These are phyloP conservation scores for Campylomormyrus tamandua DNA, from an alignment of 2,113 vertebrate species.

Conservation along the genomic window DNA sequence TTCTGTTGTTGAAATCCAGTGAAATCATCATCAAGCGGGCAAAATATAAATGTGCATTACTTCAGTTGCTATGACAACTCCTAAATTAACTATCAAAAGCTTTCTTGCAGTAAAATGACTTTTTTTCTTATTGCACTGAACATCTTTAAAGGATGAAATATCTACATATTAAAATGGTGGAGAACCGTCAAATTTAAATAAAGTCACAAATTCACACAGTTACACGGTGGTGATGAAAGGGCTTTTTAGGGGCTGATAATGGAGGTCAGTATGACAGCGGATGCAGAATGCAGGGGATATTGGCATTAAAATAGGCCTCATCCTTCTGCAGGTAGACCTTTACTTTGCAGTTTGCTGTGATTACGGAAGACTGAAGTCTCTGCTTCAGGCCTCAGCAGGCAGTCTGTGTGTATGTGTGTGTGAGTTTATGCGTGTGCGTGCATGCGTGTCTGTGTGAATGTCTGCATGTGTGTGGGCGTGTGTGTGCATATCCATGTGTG, in stretches of 20 bases:
- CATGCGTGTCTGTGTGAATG: neutral
- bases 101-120: conserved; percentile 28
- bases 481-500: neutral
- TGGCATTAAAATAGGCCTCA: neutral
- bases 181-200: neutral
- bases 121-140: conserved; percentile 40
- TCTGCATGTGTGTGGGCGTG: neutral
- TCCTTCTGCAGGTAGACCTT: neutral
- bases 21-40: neutral
- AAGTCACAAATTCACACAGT: neutral
- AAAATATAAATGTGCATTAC: neutral
- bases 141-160: conserved; percentile 31
- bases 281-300: neutral
- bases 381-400: neutral
- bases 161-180: conserved; percentile 35
- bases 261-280: neutral
- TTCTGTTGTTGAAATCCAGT: conserved; percentile 6
- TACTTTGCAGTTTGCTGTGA: neutral
- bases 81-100: conserved; percentile 21
- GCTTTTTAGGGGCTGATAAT: neutral
- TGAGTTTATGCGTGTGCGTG: neutral
- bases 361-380: neutral
- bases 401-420: neutral
- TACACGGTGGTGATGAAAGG: neutral
- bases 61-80: conserved; percentile 27